Base-by-base conservation (phyloP, 2,888 invertebrate genomes). In the Drosophila cognata region DNA sequence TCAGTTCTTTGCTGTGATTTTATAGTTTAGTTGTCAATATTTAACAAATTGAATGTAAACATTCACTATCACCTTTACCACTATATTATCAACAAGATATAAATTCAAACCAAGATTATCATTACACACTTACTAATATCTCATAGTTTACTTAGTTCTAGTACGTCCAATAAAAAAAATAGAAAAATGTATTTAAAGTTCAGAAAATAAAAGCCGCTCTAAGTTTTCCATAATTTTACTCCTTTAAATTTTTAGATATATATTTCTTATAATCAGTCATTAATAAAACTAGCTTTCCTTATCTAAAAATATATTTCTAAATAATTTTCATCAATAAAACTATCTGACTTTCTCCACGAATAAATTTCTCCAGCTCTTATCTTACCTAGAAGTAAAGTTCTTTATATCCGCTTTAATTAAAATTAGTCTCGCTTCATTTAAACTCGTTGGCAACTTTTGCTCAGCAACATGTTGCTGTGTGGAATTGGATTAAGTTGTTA, bases 401-500 rank as follows among this genome's bases (percentile, higher is more conserved):
- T 21, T 7, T 16, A 46, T 8, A 16, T 21, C 21, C 21, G 21
- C 21, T 46, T 4, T 1, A 11, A 43, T 11, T 43, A 11, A 43
- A 11, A 43, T 43, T 11, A 21, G 21, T 0, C 2, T 6, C 11
- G 43, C 5, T 25, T 46, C 4, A 25, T 46, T 16, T 25, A 46
- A 46, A 46, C 3, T 8, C 4, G 18, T n/a, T 25, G 21, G 28
- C 18, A 36, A 36, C 55, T 36, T 55, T 10, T 36, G 13, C 13
- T 10, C 36, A 16, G 10, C 48, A 53, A 25, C 74, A 72, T 48
- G 55, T 51, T 55, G 57, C 59, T 36, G 18, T 16, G 11, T 18
- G 41, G 35, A 28, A 48, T 57, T 53, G 58, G 55, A 76, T 74
- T 68, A 75, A 75, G 73, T 38, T 76, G 68, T 71, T 74, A 64